Base-by-base conservation (phyloP, 2,113 vertebrate genomes). In the Lampris megalopsis region DNA sequence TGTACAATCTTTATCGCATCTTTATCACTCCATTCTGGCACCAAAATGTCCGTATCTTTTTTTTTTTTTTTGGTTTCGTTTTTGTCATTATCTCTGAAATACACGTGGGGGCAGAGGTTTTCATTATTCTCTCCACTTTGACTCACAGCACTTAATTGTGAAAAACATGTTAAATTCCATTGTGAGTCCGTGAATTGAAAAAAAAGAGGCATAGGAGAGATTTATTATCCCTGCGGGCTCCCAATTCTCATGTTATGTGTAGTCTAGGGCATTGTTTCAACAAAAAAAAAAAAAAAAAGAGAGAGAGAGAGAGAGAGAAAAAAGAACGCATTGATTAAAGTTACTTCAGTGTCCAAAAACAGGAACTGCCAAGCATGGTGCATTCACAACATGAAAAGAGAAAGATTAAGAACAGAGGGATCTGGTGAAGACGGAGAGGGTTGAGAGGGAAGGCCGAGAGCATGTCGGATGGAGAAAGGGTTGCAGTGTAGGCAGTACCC, bases 331-430 rank as follows among this genome's bases (percentile, higher is more conserved):
- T 60, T 84, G 72, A 82, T 81, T 78, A 75, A 62, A 76, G 24
- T 58, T 58, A 65, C 43, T 54, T 71, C 4, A 9, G 65, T 35
- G 36, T 82, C 73, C 70, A 80, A 84, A 24, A 90, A 89, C 86
- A 84, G 88, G 83, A 90, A 80, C 65, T 67, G 45, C 63, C 68
- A 75, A 73, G 81, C 74, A 71, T 62, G 68, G 75, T 89, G 90
- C 75, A 65, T 69, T 53, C 61, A 53, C 48, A 2, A 80, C 83
- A 81, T 80, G 71, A 85, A 80, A 87, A 68, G 66, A 85, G 73
- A 79, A 50, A 65, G 11, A 24, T 24, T 24, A 24, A 57, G 48
- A 88, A 70, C 67, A 80, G 82, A 75, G 53, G 45, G 35, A 69
- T 75, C 61, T 81, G 80, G 49, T 45, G 74, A 50, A 74, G 72